Conservation (phyloP, 1,140 invertebrate species). For the Anastrepha ludens region DNA sequence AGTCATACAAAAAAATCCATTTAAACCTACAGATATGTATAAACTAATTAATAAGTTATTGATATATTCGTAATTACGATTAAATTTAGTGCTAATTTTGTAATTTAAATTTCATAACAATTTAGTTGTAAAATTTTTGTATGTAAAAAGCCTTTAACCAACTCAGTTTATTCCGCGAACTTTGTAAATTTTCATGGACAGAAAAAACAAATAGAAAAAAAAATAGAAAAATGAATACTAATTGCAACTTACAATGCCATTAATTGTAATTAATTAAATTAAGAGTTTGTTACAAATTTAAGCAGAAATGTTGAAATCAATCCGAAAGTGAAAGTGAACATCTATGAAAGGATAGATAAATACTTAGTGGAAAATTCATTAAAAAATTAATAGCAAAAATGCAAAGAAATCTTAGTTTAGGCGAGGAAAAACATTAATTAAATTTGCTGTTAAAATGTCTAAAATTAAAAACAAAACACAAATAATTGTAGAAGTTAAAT, state of each 20-base stretch:
- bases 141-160: constrained; percentile 2
- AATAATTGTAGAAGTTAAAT: not conserved
- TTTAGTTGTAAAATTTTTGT: constrained; percentile 43
- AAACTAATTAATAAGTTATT: constrained; percentile 4
- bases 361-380: not conserved
- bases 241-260: not conserved
- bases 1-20: not conserved
- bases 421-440: not conserved
- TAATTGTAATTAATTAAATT: constrained; percentile 49
- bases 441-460: constrained; percentile 9
- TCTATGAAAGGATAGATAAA: not conserved
- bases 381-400: not conserved
- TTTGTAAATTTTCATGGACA: constrained; percentile 50
- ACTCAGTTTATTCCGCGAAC: not conserved
- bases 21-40: not conserved
- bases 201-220: not conserved
- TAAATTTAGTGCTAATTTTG: constrained; percentile 12
- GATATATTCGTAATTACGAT: constrained; percentile 19
- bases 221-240: not conserved
- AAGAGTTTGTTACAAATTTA: constrained; percentile 28
- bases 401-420: too few relatives aligned
- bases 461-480: not conserved
- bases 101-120: constrained; percentile 33
- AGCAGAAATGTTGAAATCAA: not conserved
- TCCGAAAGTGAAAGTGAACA: not conserved